phyloP scores from a whole-genome alignment of 2,797 vertebrate species.

The Huso huso region DNA sequence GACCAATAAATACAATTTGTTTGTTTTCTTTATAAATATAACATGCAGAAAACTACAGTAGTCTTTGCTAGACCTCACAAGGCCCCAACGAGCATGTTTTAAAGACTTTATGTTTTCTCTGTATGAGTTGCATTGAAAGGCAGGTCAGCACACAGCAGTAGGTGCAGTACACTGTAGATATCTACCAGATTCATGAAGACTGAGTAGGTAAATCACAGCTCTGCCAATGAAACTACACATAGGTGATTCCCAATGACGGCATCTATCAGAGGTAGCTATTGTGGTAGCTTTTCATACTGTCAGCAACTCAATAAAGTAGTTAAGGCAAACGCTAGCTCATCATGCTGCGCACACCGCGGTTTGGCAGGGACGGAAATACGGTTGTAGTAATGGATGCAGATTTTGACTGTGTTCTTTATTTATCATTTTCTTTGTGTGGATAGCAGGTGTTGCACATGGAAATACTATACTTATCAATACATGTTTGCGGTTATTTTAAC shows the following conservation, averaged over 20 bases:
- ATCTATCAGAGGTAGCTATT: slow-evolving; percentile 5
- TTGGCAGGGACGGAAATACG: not conserved
- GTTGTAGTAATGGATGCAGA: too few relatives aligned
- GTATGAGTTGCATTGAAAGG: not conserved
- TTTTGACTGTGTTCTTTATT: not conserved
- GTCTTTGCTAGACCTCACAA: not conserved
- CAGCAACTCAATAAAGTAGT: slow-evolving; percentile 7
- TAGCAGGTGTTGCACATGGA: not conserved
- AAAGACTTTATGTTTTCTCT: not conserved
- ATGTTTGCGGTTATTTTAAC: not conserved
- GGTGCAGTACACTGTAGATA: not conserved
- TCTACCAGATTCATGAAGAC: not conserved
- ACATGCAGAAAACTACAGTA: not conserved
- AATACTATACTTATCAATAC: not conserved
- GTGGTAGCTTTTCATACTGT: slow-evolving; percentile 6
- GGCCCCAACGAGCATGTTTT: not conserved
- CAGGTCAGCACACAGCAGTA: not conserved
- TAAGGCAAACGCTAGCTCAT: slow-evolving; percentile 1
- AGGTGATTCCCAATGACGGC: not conserved
- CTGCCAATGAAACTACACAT: not conserved
- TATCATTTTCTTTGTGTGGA: not conserved
- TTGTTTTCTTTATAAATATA: too few relatives aligned
- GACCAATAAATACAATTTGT: too few relatives aligned
- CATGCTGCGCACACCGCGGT: not conserved
- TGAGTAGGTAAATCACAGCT: not conserved